Conservation (phyloP, 1,140 invertebrate species). For the Aphaenogaster floridana region DNA sequence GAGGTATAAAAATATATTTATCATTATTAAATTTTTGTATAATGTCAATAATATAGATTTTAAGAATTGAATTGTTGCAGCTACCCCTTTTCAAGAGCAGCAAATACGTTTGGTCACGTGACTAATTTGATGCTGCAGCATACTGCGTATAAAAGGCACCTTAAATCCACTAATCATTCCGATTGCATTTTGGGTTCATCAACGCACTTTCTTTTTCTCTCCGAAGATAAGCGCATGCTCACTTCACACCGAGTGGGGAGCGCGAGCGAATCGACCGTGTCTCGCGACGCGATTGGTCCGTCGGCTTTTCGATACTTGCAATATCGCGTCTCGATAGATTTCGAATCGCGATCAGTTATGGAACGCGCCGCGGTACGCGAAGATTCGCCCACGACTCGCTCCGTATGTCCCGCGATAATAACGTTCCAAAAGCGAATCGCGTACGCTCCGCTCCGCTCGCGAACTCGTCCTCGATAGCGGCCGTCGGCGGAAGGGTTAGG, state of each 20-base stretch:
- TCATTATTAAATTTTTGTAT: no score
- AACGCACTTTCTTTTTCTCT: background rate
- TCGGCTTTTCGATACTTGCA: background rate
- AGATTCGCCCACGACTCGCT: background rate
- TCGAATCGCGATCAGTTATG: background rate
- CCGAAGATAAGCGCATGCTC: background rate
- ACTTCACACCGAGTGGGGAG: background rate
- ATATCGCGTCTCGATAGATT: background rate
- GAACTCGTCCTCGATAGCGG: background rate
- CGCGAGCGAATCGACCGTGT: background rate
- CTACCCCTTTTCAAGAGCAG: no score
- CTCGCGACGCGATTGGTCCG: constrained; percentile 5
- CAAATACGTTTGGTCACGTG: no score
- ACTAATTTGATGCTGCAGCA: no score
- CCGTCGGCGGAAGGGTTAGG: background rate
- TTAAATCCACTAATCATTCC: background rate
- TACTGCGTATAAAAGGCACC: no score
- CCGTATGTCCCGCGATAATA: background rate
- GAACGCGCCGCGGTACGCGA: no score
- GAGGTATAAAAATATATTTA: no score
- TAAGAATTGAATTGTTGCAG: no score
- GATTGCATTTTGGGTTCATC: background rate
- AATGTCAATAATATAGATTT: no score
- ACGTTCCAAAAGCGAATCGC: background rate
- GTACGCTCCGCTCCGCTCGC: background rate